phyloP scores from a whole-genome alignment of 2,113 vertebrate genomes.

The Zapus hudsonius region DNA sequence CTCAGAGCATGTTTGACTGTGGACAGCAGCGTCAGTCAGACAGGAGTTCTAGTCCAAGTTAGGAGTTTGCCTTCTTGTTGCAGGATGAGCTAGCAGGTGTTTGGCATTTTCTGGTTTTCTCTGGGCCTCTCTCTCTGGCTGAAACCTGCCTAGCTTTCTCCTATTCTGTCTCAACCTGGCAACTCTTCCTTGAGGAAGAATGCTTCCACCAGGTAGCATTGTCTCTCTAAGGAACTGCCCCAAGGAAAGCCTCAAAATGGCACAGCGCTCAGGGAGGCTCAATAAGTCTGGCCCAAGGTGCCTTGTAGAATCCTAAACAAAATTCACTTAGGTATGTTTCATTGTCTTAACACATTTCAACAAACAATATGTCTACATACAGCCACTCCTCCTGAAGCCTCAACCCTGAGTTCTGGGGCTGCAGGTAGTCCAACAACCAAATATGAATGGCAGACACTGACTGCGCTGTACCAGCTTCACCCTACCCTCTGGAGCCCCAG shows the following conservation, averaged over 20 bases:
- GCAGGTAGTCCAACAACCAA: background rate
- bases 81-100: too few species aligned
- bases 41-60: too few species aligned
- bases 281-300: background rate
- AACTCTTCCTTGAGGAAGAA: background rate
- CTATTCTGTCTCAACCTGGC: too few species aligned
- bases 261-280: background rate
- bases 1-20: too few species aligned
- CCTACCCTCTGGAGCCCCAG: background rate
- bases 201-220: background rate
- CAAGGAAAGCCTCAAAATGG: background rate
- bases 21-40: too few species aligned
- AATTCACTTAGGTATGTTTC: background rate
- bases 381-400: background rate
- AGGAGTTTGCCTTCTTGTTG: too few species aligned
- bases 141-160: too few species aligned
- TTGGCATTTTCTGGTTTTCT: too few species aligned
- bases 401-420: background rate
- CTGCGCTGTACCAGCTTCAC: accelerated
- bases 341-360: background rate
- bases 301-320: background rate
- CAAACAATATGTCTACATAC: background rate
- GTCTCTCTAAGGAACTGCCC: background rate
- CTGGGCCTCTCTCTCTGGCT: too few species aligned
- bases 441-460: background rate